Evolutionary conservation across 2,113 vertebrate genomes (phyloP), one percentile per base, ranked within the genome.

Genomic region (Alethe castanea): DNA sequence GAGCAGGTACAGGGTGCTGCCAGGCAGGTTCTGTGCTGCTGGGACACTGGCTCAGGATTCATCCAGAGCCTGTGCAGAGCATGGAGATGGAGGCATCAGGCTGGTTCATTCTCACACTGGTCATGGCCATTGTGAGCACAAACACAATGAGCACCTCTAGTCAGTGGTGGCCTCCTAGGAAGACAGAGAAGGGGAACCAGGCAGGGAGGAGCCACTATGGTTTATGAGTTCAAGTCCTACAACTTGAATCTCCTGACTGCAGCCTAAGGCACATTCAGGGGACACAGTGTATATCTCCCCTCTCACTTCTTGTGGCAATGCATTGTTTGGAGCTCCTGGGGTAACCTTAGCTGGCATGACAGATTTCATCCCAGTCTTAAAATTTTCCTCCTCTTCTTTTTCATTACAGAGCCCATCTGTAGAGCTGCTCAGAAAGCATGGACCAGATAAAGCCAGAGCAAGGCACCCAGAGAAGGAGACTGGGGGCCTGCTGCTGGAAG

Each of bases 351-450:
- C 38, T 54, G 35, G 6, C 29, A 4, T 8, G 29, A 48, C 12
- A 15, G 8, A 4, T 38, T 53, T 81, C 78, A 78, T 76, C 29
- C 40, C 44, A 16, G 6, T 33, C 40, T 64, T 59, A 38, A 38
- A 5, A 80, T 74, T 71, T 90, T 66, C 24, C 23, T 92, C 22
- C 31, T 82, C 19, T 74, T 61, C n/a, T 70, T 61, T 73, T 64
- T 45, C 22, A 47, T 16, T 61, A 3, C 90, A 90, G 88, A 95
- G 81, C 28, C 92, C 22, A 8, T 36, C 40, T 40, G 35, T 26
- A 45, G 54, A 26, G 54, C 50, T 87, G 70, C 50, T 54, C 31
- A 19, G 80, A 40, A 72, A 86, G 59, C 94, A 98, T 98, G 98
- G 97, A 97, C 31, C 85, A 89, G 36, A 6, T 8, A 18, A 95